Evolutionary conservation across 2,797 vertebrate species (phyloP), one percentile per base, ranked within the genome.

Genomic region (Lutjanus campechanus): DNA sequence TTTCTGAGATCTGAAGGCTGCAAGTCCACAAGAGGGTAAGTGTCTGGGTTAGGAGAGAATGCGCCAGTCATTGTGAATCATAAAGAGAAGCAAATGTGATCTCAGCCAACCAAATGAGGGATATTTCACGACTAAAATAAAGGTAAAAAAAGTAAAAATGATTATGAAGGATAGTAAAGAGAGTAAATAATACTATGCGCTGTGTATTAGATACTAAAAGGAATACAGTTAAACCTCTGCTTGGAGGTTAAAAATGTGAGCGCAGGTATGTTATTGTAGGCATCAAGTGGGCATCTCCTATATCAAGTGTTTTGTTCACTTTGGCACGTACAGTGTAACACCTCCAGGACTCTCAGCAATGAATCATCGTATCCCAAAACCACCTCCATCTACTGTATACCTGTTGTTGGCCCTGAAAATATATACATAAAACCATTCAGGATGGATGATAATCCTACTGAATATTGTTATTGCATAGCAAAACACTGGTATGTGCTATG

Each of bases 11-110:
- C 70, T 70, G 36, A 87, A 73, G 80, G 67, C 73, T 77, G 70
- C 29, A 54, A 76, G 84, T 82, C 70, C 84, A 83, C 77, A 70
- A 82, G 60, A 84, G 76, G 81, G 83, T 82, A 81, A 84, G 76
- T 79, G 75, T 86, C 79, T 85, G 77, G 58, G 79, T 70, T 67
- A 36, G 78, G 41, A 77, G 72, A 77, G 41, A 71, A 69, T 73
- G 68, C 81, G 84, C 63, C 71, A 76, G 82, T 82, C 72, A 56
- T 51, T 78, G 68, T 85, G 84, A 86, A 85, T 86, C 82, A 89
- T 62, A 49, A 81, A 86, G 71, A 76, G 29, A 68, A 71, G 53
- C 69, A 77, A 80, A 82, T 77, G 46, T 66, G 51, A 76, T 66
- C 69, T 73, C 44, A 62, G 55, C 49, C 25, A 47, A 11, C 64